These are phyloP conservation scores for Aegypius monachus DNA, from an alignment of 2,113 vertebrate species.

Conservation along the genomic window DNA sequence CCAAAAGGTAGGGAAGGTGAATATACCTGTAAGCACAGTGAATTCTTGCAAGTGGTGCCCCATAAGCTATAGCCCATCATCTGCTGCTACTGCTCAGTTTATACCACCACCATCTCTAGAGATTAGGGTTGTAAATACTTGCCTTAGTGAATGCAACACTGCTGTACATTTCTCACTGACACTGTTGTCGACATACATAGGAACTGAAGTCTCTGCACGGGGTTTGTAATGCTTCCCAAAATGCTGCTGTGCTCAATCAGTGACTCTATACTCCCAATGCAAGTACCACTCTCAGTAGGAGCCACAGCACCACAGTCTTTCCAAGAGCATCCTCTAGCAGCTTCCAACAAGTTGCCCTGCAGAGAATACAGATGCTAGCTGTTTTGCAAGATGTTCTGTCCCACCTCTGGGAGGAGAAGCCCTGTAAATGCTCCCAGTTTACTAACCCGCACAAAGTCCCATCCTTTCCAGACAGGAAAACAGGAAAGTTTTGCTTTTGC, in stretches of 20 bases:
- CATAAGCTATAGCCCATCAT: not conserved
- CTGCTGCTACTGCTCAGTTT: not conserved
- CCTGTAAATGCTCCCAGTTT: not conserved
- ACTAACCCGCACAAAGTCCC: not conserved
- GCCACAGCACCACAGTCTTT: not conserved
- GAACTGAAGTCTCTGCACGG: not conserved
- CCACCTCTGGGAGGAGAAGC: not conserved
- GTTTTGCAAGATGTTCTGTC: not conserved
- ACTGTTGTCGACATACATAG: accelerated
- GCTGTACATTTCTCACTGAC: not conserved
- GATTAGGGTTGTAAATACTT: not conserved
- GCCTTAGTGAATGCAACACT: not conserved
- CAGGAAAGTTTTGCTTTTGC: not conserved
- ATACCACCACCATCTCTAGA: not conserved
- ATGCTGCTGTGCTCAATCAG: not conserved
- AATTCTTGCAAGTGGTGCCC: not conserved
- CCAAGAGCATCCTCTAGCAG: not conserved
- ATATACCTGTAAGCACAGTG: not conserved
- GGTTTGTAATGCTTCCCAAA: not conserved
- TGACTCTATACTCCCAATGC: not conserved
- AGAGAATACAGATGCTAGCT: not conserved
- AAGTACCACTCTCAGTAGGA: not conserved
- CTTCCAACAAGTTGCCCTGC: not conserved
- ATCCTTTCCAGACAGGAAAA: not conserved
- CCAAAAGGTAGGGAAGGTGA: not conserved